Base-by-base conservation (phyloP, 2,888 invertebrate species). In the Spicauda simplicius region DNA sequence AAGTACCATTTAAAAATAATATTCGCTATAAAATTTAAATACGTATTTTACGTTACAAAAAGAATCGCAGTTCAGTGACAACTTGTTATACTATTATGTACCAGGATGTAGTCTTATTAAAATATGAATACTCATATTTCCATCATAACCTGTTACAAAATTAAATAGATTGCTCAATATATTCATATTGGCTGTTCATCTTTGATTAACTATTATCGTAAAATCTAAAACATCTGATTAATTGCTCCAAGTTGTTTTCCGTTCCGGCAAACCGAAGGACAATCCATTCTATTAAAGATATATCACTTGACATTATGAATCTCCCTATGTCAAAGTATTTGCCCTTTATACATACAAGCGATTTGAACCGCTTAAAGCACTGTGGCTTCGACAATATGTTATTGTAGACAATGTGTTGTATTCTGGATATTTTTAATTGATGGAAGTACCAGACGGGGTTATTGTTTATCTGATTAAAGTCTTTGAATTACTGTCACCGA, bases 181-280 rank as follows among this genome's bases (percentile, higher is more conserved):
- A 55, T 55, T 25, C 12, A 10, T 55, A 55, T 55, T n/a, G 30
- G 30, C 18, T 52, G 52, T 20, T 56, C 55, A 55, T 56, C 56
- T 48, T 55, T 63, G 48, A 48, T 55, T 56, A 55, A 63, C 48
- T 55, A 45, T 56, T 63, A 56, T 63, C 56, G 19, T 64, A 55
- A 56, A 64, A 56, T 56, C 33, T 59, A 59, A 59, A 45, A 48
- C 12, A 59, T 48, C 58, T 50, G 33, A 64, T 56, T 56, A 64
- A 64, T 63, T 50, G 63, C 33, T 20, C 25, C 19, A 5, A 33
- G 48, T n/a, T 62, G 25, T 54, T 55, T 55, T 64, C 50, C 20
- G 56, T 50, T 64, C 63, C 63, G 63, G 56, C 56, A 56, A 56
- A 33, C 63, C 20, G 56, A 64, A 64, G 56, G 63, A 64, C 63